These are phyloP conservation scores for Dendrolimus punctatus DNA, from an alignment of 1,140 invertebrate genomes.

Conservation along the genomic window DNA sequence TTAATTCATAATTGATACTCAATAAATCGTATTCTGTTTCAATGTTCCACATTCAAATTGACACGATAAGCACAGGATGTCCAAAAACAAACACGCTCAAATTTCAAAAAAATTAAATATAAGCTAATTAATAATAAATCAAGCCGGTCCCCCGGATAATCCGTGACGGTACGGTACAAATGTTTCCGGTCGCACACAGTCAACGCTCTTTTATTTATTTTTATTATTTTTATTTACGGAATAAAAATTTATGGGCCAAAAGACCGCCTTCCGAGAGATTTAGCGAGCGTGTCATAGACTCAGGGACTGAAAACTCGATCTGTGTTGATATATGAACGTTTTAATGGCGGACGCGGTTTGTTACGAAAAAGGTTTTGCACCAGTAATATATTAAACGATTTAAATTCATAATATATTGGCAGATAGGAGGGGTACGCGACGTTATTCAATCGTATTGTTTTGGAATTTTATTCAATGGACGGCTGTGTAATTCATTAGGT, in stretches of 20 bases:
- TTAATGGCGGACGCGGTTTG: conserved; percentile 40
- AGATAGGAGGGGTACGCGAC: no score
- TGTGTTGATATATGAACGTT: conserved; percentile 49
- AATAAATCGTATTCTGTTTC: no score
- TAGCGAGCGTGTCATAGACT: conserved; percentile 58
- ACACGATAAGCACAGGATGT: no score
- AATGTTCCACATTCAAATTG: no score
- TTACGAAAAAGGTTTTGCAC: conserved; percentile 20
- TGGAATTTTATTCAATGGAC: no score
- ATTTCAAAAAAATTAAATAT: background rate
- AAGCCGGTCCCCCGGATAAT: conserved; percentile 40
- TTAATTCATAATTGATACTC: no score
- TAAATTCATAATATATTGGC: conserved; percentile 28
- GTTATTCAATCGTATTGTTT: no score
- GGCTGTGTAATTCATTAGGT: no score
- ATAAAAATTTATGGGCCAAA: conserved; percentile 52
- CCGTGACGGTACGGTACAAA: conserved; percentile 49
- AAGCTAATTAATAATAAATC: conserved; percentile 65
- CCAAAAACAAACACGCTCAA: conserved; percentile 17
- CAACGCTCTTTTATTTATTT: conserved; percentile 45
- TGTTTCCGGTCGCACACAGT: conserved; percentile 45
- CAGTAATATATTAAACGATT: no score
- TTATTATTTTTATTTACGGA: conserved; percentile 63
- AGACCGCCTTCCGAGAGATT: conserved; percentile 61
- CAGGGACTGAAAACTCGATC: conserved; percentile 41